Evolutionary conservation across 1,140 invertebrate species (phyloP).

Genomic region (Rhynchophorus ferrugineus): DNA sequence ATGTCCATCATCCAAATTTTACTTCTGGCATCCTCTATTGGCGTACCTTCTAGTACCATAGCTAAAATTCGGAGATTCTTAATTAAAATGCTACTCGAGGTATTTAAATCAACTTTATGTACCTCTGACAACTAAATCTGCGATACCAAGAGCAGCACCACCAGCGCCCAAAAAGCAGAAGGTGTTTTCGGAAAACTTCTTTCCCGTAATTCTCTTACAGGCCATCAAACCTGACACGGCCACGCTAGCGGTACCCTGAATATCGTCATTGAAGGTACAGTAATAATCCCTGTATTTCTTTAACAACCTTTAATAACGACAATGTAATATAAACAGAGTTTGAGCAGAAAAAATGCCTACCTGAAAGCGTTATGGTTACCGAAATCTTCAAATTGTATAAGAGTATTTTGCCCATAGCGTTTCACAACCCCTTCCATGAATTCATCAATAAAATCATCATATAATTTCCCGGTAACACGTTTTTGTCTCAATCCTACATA

Average conservation of each 20-base stretch:
- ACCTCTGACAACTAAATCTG: conserved; percentile 51
- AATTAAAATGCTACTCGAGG: neutral
- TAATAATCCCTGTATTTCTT: conserved; percentile 81
- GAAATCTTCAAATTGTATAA: conserved; percentile 96
- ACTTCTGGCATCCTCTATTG: conserved; percentile 63
- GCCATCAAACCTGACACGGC: conserved; percentile 81
- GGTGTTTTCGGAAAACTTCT: conserved; percentile 71
- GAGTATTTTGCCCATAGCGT: conserved; percentile 82
- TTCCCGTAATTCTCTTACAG: conserved; percentile 69
- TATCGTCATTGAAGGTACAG: conserved; percentile 96
- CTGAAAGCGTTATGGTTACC: conserved; percentile 89
- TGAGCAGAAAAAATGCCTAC: conserved; percentile 8
- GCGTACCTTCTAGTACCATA: conserved; percentile 57
- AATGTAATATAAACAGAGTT: neutral
- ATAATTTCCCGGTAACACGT: conserved; percentile 76
- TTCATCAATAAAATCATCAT: conserved; percentile 95
- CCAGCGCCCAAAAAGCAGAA: conserved; percentile 91
- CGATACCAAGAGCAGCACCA: conserved; percentile 83
- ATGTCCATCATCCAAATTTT: conserved; percentile 88
- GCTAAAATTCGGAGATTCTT: conserved; percentile 6
- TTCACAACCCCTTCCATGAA: conserved; percentile 94
- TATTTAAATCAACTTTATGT: neutral
- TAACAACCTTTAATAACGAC: conserved; percentile 48
- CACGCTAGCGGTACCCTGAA: conserved; percentile 91
- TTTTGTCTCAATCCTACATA: conserved; percentile 91